These are phyloP conservation scores for Halocynthia roretzi DNA, from an alignment of 23 tunicate genomes.

Conservation along the genomic window DNA sequence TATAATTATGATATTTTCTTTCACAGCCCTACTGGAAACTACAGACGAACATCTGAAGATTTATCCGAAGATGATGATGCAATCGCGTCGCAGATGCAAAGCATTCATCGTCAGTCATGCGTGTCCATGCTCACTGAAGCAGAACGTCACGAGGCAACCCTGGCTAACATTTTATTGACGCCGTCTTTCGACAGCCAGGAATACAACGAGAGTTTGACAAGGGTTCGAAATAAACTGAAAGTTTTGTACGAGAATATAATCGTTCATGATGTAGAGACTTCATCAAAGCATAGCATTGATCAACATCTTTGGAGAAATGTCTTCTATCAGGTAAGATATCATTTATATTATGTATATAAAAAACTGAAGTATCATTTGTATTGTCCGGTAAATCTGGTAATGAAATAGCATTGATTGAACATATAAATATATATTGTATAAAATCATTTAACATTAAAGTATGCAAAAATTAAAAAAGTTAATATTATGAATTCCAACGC, in stretches of 20 bases:
- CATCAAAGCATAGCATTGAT: slow-evolving; percentile 64
- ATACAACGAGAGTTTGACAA: slow-evolving; percentile 18
- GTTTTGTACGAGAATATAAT: slow-evolving; percentile 41
- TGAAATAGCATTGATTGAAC: neutral
- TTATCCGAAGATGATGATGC: slow-evolving; percentile 40
- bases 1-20: neutral
- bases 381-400: neutral
- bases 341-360: neutral
- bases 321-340: slow-evolving; percentile 50
- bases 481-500: too few relatives aligned
- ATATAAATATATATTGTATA: neutral
- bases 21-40: neutral
- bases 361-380: too few relatives aligned
- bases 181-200: slow-evolving; percentile 25
- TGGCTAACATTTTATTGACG: slow-evolving; percentile 15
- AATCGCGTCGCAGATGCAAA: slow-evolving; percentile 2
- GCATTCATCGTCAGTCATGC: slow-evolving; percentile 24
- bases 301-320: slow-evolving; percentile 77
- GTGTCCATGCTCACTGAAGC: slow-evolving; percentile 40
- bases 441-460: neutral
- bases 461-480: too few relatives aligned
- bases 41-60: neutral
- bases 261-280: slow-evolving; percentile 37
- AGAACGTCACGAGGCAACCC: slow-evolving; percentile 36
- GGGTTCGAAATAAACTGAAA: slow-evolving; percentile 51